phyloP scores from a whole-genome alignment of 2,888 invertebrate genomes.

The Watsonalla cultraria region DNA sequence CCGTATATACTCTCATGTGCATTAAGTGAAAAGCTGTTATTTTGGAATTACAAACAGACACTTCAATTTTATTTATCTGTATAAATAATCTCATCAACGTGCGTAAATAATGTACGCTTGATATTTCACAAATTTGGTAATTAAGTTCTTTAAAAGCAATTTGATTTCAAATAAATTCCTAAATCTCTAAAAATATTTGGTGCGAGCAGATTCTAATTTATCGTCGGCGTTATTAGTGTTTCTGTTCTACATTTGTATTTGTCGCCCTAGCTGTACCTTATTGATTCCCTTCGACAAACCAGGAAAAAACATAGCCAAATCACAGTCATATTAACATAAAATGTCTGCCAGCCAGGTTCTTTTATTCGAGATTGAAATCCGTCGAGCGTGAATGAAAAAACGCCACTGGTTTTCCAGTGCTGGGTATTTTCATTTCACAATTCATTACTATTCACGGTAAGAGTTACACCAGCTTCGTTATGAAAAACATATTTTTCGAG shows the following conservation, averaged over 20 bases:
- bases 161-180: too few relatives aligned
- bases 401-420: slow-evolving; percentile 13
- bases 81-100: too few relatives aligned
- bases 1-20: too few relatives aligned
- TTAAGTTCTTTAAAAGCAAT: too few relatives aligned
- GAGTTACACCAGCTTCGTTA: slow-evolving; percentile 19
- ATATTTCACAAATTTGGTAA: too few relatives aligned
- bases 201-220: too few relatives aligned
- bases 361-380: slow-evolving; percentile 31
- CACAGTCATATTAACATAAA: slow-evolving; percentile 24
- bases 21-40: too few relatives aligned
- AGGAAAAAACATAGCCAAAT: slow-evolving; percentile 15
- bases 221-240: slow-evolving; percentile 4
- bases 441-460: slow-evolving; percentile 24
- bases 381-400: slow-evolving; percentile 35
- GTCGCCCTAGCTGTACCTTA: slow-evolving; percentile 27
- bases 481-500: slow-evolving; percentile 22
- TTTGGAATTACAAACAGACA: too few relatives aligned
- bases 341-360: slow-evolving; percentile 2
- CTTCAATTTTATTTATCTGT: too few relatives aligned
- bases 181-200: too few relatives aligned
- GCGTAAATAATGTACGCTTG: too few relatives aligned
- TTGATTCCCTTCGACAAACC: slow-evolving; percentile 17
- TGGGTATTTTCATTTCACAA: slow-evolving; percentile 34
- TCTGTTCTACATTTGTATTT: slow-evolving; percentile 32